These are phyloP conservation scores for Catotricha subobsoleta DNA, from an alignment of 2,888 invertebrate genomes.

Conservation along the genomic window DNA sequence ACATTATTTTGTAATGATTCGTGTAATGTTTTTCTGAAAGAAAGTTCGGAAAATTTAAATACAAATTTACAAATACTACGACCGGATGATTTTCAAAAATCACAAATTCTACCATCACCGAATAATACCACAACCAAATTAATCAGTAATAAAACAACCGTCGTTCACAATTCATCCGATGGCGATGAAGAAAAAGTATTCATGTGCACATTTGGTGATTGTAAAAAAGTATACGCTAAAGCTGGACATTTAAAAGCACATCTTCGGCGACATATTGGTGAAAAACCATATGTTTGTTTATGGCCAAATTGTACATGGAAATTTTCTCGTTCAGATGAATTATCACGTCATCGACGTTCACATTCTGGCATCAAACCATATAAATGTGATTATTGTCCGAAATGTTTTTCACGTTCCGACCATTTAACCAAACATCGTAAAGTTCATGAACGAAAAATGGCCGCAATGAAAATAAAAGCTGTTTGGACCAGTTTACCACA, in stretches of 20 bases:
- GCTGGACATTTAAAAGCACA: slow-evolving; percentile 82
- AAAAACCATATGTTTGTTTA: slow-evolving; percentile 54
- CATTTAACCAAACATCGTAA: slow-evolving; percentile 85
- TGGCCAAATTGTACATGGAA: slow-evolving; percentile 78
- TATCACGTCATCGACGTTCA: slow-evolving; percentile 82
- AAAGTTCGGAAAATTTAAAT: slow-evolving; percentile 26
- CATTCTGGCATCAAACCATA: slow-evolving; percentile 93
- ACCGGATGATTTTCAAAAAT: neutral
- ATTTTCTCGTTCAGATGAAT: slow-evolving; percentile 86
- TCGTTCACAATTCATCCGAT: slow-evolving; percentile 9
- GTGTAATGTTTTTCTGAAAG: slow-evolving; percentile 34
- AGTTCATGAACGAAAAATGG: slow-evolving; percentile 51
- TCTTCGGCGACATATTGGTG: slow-evolving; percentile 62
- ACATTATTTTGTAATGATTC: slow-evolving; percentile 38
- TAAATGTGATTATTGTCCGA: slow-evolving; percentile 69
- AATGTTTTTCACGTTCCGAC: slow-evolving; percentile 83
- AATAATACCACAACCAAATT: neutral
- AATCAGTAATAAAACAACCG: neutral
- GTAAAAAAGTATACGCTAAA: slow-evolving; percentile 71
- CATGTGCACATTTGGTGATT: slow-evolving; percentile 50
- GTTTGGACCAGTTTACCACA: slow-evolving; percentile 20
- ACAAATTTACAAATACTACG: slow-evolving; percentile 1
- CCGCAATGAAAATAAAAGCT: slow-evolving; percentile 22
- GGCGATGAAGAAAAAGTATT: slow-evolving; percentile 35
- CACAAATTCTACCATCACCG: neutral